phyloP scores from a whole-genome alignment of 2,797 vertebrate species.

The Syngnathus acus region DNA sequence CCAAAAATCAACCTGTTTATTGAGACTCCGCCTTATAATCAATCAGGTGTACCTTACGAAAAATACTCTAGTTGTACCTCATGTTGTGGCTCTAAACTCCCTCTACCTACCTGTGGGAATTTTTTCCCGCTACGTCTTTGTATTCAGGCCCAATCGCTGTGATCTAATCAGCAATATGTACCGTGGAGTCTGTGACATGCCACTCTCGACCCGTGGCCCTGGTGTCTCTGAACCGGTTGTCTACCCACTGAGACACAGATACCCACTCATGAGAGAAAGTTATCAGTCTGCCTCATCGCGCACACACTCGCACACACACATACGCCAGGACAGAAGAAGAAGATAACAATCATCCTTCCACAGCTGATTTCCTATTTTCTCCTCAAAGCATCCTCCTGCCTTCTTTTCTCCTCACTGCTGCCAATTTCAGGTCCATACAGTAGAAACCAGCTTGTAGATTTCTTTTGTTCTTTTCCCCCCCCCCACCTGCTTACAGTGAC shows the following conservation, averaged over 20 bases:
- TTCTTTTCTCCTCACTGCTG: conserved; percentile 41
- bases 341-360: conserved; percentile 75
- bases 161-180: conserved; percentile 60
- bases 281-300: conserved; percentile 60
- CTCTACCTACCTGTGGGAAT: background rate
- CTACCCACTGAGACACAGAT: conserved; percentile 57
- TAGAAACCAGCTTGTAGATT: conserved; percentile 63
- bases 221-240: conserved; percentile 59
- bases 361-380: conserved; percentile 73
- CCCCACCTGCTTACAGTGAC: conserved; percentile 43
- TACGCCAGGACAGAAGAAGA: conserved; percentile 36
- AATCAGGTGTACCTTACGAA: background rate
- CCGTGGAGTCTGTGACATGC: conserved; percentile 58
- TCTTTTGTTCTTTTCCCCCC: conserved; percentile 58
- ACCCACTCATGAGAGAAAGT: conserved; percentile 55
- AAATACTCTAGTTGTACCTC: background rate
- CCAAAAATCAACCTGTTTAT: too few relatives aligned
- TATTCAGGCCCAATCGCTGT: conserved; percentile 42
- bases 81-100: background rate
- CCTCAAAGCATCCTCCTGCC: conserved; percentile 40
- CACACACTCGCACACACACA: conserved; percentile 22
- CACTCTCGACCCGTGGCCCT: conserved; percentile 55
- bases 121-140: background rate
- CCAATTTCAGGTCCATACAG: conserved; percentile 59
- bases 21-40: background rate